A percentile compares a stretch with the other conserved stretches of the same genome.
Evolutionary conservation across 2,113 vertebrate species (phyloP).

Genomic region (Oceanites oceanicus): DNA sequence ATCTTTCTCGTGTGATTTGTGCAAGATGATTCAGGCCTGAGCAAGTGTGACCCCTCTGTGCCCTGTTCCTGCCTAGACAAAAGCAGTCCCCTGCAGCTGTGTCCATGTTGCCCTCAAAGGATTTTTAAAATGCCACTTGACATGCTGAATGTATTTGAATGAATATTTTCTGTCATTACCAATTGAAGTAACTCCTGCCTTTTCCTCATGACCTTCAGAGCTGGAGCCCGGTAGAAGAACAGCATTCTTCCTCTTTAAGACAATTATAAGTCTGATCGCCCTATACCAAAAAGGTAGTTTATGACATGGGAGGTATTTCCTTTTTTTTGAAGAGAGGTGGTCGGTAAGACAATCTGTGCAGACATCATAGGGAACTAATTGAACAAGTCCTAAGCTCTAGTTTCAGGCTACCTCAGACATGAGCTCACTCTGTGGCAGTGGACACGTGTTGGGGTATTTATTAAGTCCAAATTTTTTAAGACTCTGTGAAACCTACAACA

Average conservation of each 20-base stretch:
- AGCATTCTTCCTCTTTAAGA: not conserved
- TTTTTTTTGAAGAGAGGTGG: not conserved
- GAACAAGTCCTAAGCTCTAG: not conserved
- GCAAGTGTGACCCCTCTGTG: conserved; percentile 25
- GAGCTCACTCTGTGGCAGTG: not conserved
- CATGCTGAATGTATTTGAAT: not conserved
- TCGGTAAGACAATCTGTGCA: not conserved
- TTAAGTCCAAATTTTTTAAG: not conserved
- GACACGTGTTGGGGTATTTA: not conserved
- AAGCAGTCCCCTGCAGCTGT: conserved; percentile 45
- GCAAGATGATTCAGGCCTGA: not conserved
- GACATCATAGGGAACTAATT: not conserved
- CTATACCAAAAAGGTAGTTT: not conserved
- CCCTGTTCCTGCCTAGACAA: conserved; percentile 24
- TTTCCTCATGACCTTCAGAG: conserved; percentile 4
- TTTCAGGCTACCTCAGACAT: not conserved
- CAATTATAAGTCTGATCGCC: not conserved
- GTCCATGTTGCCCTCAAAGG: conserved; percentile 13
- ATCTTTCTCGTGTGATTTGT: not conserved
- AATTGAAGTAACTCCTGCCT: not conserved
- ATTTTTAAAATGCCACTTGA: conserved; percentile 40
- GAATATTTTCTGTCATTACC: conserved; percentile 23
- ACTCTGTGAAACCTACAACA: not conserved
- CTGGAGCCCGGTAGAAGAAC: not conserved
- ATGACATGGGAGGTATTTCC: not conserved